Conservation (phyloP, 2,113 vertebrate genomes). For the Porphyrio hochstetteri region DNA sequence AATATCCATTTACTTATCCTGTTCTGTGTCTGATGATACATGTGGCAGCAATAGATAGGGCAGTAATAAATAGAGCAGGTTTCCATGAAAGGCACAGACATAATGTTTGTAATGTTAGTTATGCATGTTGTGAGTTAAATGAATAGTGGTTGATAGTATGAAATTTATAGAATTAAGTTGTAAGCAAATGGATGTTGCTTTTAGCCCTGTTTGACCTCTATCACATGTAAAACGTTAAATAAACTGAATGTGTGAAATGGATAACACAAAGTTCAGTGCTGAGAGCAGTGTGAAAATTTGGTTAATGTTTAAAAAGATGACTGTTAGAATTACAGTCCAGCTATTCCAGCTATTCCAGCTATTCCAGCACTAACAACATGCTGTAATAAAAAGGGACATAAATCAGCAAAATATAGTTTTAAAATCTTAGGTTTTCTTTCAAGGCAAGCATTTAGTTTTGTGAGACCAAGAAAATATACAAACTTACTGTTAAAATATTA, state of each 20-base stretch:
- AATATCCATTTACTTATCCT: background rate
- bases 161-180: background rate
- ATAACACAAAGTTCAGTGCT: constrained; percentile 1
- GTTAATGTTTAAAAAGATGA: constrained; percentile 27
- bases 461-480: background rate
- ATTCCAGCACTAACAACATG: background rate
- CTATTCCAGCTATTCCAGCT: background rate
- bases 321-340: background rate
- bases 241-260: constrained; percentile 1
- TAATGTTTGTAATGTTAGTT: background rate
- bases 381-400: background rate
- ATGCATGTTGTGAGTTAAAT: background rate
- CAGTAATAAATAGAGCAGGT: background rate
- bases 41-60: background rate
- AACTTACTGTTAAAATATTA: background rate
- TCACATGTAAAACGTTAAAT: constrained; percentile 34
- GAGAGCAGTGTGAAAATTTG: constrained; percentile 22
- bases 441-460: background rate
- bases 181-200: background rate
- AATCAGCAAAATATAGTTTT: background rate
- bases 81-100: background rate
- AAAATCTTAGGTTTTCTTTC: background rate
- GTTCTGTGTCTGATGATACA: background rate
- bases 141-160: background rate
- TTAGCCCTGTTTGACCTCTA: background rate